Base-by-base conservation (phyloP, 2,797 vertebrate genomes). In the Alectoris magna region DNA sequence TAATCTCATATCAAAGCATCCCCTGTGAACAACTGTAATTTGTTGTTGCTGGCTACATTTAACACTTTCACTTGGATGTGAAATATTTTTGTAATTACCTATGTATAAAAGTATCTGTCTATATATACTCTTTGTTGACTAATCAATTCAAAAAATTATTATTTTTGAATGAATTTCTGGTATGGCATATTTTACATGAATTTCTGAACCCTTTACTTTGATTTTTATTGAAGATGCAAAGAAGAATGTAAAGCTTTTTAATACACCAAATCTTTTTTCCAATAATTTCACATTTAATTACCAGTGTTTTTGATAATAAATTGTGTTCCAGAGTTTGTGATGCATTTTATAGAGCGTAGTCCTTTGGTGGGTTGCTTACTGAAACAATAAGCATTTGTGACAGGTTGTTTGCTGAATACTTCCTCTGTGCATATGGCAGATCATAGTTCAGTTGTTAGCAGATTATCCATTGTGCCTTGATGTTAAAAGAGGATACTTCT, bases 351-450 rank as follows among this genome's bases (percentile, higher is more conserved):
- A 43, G 58, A 94, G 77, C 11, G 0, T 46, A 27, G 39, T 64
- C 72, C 88, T 81, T 91, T 80, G 77, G 7, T 77, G 76, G 80
- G 69, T 23, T 58, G 85, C 64, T 73, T 87, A 17, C 72, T 43
- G 78, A 22, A 59, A 59, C 89, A 84, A 60, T 95, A 90, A 96
- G 74, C 17, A 0, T 59, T 94, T 91, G 76, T 95, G 95, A 95
- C 94, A 95, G 93, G 70, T 76, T 94, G 88, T 91, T 94, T 97
- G 95, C 84, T 71, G 95, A 92, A 55, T 76, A 85, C 89, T 93
- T 92, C 87, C 92, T 92, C 91, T n/a, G 21, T 96, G 93, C 95
- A 94, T 90, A 89, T 93, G 92, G 95, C 88, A 91, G 64, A 91
- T 90, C 94, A 91, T 74, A 90, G 93, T 56, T 95, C 92, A 86